Percentiles rank a stretch among this genome's conserved stretches.
phyloP scores from a whole-genome alignment of 2,797 vertebrate genomes.

The Chloroceryle inda region DNA sequence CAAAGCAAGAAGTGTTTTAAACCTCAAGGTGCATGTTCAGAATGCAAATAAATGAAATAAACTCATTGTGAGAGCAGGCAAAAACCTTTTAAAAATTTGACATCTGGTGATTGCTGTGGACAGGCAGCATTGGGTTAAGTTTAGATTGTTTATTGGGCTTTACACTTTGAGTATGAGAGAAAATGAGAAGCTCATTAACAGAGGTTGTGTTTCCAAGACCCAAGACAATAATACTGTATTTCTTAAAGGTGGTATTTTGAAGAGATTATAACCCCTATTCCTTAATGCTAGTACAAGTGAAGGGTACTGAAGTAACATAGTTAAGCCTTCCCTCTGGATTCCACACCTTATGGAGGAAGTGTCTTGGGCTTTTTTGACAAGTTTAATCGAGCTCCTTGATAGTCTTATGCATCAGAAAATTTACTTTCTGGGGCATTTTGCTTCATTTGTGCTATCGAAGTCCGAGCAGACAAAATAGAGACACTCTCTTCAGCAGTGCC shows the following conservation, averaged over 20 bases:
- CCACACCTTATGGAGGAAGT: background rate
- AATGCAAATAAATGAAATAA: background rate
- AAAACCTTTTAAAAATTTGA: background rate
- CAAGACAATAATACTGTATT: background rate
- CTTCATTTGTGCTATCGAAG: background rate
- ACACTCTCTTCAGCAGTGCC: background rate
- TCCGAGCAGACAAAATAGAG: background rate
- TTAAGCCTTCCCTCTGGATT: background rate
- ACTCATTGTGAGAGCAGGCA: background rate
- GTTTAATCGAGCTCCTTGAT: background rate
- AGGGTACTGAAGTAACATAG: background rate
- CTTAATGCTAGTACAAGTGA: background rate
- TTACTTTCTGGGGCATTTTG: background rate
- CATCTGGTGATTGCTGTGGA: background rate
- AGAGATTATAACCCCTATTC: background rate
- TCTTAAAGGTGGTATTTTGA: background rate
- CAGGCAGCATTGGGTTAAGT: background rate
- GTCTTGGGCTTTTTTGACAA: background rate
- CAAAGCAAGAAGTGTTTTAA: background rate
- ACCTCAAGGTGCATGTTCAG: background rate
- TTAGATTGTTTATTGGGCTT: background rate
- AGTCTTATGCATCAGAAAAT: background rate
- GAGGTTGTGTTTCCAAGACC: background rate
- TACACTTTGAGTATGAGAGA: background rate
- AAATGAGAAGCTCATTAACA: background rate